Conservation (phyloP, 2,113 vertebrate species). For the Mohoua ochrocephala region DNA sequence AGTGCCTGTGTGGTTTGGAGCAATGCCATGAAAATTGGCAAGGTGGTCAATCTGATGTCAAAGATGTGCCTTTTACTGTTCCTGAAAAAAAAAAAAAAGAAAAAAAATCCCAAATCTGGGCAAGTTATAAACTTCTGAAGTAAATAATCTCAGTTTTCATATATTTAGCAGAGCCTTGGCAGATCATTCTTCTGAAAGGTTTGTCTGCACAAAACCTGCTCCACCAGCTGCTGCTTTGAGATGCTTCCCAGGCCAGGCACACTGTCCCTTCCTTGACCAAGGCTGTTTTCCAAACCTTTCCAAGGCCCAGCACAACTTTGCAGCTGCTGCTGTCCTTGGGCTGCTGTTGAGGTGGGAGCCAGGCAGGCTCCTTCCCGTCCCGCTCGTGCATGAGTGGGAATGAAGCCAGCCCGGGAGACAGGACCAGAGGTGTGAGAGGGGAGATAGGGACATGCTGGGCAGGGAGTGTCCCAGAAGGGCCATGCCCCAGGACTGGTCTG, state of each 20-base stretch:
- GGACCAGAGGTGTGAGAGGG: neutral
- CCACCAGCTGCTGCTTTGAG: neutral
- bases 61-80: neutral
- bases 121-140: neutral
- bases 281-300: neutral
- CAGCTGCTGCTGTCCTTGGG: neutral
- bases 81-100: neutral
- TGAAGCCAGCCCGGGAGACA: neutral
- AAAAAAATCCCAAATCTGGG: neutral
- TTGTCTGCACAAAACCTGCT: neutral
- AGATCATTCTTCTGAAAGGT: neutral
- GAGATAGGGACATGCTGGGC: neutral
- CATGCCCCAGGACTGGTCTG: neutral
- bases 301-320: neutral
- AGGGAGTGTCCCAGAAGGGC: neutral
- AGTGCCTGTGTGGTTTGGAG: neutral
- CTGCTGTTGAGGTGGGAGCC: neutral
- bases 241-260: neutral
- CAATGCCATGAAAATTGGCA: neutral
- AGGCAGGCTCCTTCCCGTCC: neutral
- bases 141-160: neutral
- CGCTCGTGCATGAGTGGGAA: fast-evolving
- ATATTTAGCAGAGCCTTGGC: neutral
- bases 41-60: slow-evolving; percentile 9
- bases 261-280: neutral